Evolutionary conservation across 92 coral and sea anemone species (phyloP).

Genomic region (Siderastrea radians): DNA sequence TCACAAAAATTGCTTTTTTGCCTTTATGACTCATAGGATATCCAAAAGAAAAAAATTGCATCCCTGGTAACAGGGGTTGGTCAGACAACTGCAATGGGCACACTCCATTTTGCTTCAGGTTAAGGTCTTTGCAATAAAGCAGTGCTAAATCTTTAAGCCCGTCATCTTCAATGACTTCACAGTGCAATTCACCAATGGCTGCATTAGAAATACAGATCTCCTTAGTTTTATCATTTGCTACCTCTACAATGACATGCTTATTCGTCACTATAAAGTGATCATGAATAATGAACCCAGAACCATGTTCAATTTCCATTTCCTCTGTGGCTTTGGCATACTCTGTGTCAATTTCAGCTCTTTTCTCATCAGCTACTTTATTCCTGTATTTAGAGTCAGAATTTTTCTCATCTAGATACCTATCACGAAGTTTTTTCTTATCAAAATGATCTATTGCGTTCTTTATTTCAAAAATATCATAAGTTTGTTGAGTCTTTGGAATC

Average conservation of each 20-base stretch:
- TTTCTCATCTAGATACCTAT: background rate
- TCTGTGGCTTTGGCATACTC: background rate
- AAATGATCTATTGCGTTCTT: background rate
- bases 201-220: background rate
- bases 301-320: background rate
- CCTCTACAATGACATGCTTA: conserved; percentile 18
- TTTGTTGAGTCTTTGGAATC: background rate
- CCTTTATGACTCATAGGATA: conserved; percentile 1
- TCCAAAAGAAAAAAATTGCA: conserved; percentile 17
- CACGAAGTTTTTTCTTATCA: background rate
- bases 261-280: background rate
- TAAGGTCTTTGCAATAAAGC: background rate
- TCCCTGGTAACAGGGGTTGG: background rate
- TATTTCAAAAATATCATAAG: conserved; percentile 9
- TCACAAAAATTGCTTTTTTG: conserved; percentile 12
- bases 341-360: background rate
- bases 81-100: background rate
- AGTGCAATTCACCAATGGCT: background rate
- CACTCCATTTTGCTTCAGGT: background rate
- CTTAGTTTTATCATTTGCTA: background rate
- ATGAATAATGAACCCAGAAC: conserved; percentile 17
- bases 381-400: no score
- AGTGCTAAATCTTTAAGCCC: background rate
- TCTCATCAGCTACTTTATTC: background rate
- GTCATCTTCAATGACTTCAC: background rate